These are phyloP conservation scores for Petaurus breviceps DNA, from an alignment of 2,113 vertebrate species.

Conservation along the genomic window DNA sequence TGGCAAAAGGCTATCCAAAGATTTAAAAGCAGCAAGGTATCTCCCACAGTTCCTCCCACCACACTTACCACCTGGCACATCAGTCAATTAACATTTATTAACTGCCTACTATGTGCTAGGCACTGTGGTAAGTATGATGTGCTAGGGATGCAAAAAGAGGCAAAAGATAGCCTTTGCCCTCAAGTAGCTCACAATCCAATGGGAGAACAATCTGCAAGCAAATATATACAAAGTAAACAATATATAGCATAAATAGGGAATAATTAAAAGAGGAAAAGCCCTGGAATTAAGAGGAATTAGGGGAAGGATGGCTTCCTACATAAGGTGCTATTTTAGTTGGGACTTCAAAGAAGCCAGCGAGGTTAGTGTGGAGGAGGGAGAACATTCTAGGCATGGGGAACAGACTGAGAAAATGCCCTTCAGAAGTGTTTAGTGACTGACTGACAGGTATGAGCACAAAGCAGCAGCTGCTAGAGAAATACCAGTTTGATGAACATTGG, in stretches of 20 bases:
- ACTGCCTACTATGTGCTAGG: neutral
- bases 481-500: neutral
- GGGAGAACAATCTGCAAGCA: neutral
- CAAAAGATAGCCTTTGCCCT: too few relatives aligned
- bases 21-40: neutral
- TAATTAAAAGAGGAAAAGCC: neutral
- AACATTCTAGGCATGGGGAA: neutral
- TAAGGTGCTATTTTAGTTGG: neutral
- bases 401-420: neutral
- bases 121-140: neutral
- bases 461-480: conserved; percentile 28
- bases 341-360: neutral
- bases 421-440: conserved; percentile 14
- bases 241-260: neutral
- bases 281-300: neutral
- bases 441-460: neutral
- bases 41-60: too few relatives aligned
- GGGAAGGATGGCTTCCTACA: neutral
- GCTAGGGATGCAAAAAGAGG: too few relatives aligned
- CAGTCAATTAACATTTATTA: neutral
- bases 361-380: neutral
- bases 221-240: neutral
- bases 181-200: neutral
- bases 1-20: neutral
- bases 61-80: neutral